Base-by-base conservation (phyloP, 2,797 vertebrate species). In the Trachurus trachurus region DNA sequence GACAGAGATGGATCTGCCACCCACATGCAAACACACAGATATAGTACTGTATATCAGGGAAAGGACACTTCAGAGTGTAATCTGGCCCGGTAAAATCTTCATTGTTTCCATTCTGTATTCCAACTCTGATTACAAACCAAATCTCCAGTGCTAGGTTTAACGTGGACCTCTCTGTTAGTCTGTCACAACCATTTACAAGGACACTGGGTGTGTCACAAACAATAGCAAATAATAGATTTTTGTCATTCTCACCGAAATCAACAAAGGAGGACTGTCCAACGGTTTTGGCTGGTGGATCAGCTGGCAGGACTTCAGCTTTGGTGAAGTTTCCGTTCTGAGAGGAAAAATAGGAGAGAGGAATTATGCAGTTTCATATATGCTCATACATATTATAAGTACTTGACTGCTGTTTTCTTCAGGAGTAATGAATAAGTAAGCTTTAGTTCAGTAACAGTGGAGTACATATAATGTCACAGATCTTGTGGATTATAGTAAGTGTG, bases 201-300 rank as follows among this genome's bases (percentile, higher is more conserved):
- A 42, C 22, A 63, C 9, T 0, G 17, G 6, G 49, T n/a, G 11
- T 0, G 2, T 71, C 26, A 62, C 57, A 58, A 22, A 29, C 15
- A 9, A 68, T 34, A 68, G 45, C 6, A 82, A 62, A 81, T 2
- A 12, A 31, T 10, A 70, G 64, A 80, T 42, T 6, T 58, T 7
- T 34, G 11, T 75, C 2, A 26, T 71, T 85, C 98, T 96, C 86
- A 99, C 98, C 97, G 49, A 99, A 98, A 93, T 99, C 98, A 11
- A 95, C 96, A 84, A 99, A 98, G 16, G 97, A 96, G 0, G 98
- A 98, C 83, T 99, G 98, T 54, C 98, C 98, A 6, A 97, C 76
- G 26, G 66, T 40, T 66, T 57, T 56, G 53, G 54, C 76, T 2
- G 95, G 94, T 17, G 86, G 85, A 4, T 71, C 34, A 49, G 80